Conservation (phyloP, 2,797 vertebrate species). For the Tokudaia muenninki region DNA sequence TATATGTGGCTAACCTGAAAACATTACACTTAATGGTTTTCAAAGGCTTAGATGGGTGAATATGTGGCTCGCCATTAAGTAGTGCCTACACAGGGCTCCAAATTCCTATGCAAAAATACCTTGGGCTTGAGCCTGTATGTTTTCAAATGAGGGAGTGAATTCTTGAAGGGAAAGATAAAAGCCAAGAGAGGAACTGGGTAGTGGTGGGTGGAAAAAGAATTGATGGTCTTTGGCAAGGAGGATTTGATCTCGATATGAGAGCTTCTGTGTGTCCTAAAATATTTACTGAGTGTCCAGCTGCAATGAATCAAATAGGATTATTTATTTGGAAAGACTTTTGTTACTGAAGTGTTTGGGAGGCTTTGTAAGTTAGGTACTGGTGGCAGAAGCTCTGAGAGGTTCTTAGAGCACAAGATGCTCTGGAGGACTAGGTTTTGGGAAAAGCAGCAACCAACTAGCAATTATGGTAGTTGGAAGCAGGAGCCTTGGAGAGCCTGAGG, state of each 20-base stretch:
- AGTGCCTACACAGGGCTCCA: background rate
- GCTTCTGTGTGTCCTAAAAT: background rate
- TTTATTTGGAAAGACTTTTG: background rate
- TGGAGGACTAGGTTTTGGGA: background rate
- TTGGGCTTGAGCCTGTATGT: background rate
- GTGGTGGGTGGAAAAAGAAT: background rate
- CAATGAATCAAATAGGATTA: background rate
- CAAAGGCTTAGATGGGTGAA: conserved; percentile 72
- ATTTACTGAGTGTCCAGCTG: background rate
- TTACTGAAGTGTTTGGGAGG: background rate
- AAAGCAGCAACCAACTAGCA: background rate
- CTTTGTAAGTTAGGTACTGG: background rate
- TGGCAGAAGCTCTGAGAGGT: background rate
- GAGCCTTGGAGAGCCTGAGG: background rate
- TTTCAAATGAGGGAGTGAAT: conserved; percentile 35
- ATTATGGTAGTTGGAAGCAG: background rate
- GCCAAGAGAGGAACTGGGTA: background rate
- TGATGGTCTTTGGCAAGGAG: background rate
- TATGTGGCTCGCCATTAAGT: conserved; percentile 5
- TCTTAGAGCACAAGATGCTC: background rate
- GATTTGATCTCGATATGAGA: background rate
- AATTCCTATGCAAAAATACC: conserved; percentile 44
- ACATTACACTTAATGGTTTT: conserved; percentile 65
- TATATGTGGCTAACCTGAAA: conserved; percentile 74
- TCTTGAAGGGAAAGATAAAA: background rate